Evolutionary conservation across 2,888 invertebrate genomes (phyloP).

Genomic region (Periphyllus acericola): DNA sequence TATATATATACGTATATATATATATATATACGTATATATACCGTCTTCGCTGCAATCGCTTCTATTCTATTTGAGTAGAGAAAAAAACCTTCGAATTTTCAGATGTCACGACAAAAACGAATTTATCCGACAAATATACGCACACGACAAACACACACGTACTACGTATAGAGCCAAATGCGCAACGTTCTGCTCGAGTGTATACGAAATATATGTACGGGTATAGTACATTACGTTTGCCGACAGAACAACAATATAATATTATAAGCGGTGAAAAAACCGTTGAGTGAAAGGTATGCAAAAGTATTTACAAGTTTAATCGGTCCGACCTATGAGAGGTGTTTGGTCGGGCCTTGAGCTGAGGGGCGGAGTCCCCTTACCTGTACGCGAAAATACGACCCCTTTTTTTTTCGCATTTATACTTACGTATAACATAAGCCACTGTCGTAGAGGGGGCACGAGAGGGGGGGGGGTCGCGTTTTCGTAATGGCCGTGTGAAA

Average conservation of each 20-base stretch:
- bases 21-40: not conserved
- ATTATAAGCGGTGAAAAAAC: not conserved
- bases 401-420: not conserved
- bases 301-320: constrained; percentile 6
- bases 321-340: constrained; percentile 31
- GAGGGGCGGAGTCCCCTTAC: constrained; percentile 30
- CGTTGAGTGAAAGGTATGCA: not conserved
- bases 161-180: not conserved
- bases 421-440: not conserved
- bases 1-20: not conserved
- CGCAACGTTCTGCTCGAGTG: not conserved
- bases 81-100: constrained; percentile 13
- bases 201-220: not conserved
- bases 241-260: no score
- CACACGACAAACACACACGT: not conserved
- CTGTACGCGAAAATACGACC: constrained; percentile 34
- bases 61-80: not conserved
- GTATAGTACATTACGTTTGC: not conserved
- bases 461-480: constrained; percentile 6
- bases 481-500: constrained; percentile 40
- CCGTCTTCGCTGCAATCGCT: not conserved
- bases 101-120: constrained; percentile 6
- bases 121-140: not conserved
- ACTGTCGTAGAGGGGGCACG: not conserved
- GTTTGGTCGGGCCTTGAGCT: not conserved